Conservation (phyloP, 2,113 vertebrate genomes). For the Sminthopsis crassicaudata region DNA sequence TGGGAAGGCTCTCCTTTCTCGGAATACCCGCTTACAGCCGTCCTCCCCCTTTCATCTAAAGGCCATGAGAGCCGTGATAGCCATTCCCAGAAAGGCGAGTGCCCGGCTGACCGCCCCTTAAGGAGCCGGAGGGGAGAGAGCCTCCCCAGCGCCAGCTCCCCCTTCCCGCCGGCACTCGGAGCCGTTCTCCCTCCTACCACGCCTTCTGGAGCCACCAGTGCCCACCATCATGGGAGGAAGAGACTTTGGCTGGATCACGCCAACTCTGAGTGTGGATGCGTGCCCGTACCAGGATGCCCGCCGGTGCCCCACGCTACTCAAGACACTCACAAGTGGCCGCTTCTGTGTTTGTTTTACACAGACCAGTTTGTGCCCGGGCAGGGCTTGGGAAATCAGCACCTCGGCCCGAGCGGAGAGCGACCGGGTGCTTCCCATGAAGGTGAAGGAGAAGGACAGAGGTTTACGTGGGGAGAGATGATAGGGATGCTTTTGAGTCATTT, state of each 20-base stretch:
- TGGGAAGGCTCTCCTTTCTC: not conserved
- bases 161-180: not conserved
- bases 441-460: conserved; percentile 5
- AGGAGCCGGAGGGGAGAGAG: not conserved
- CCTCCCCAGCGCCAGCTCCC: not conserved
- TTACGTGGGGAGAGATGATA: conserved; percentile 39
- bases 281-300: not conserved
- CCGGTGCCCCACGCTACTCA: conserved; percentile 49
- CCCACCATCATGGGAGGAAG: conserved; percentile 61
- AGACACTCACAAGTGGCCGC: conserved; percentile 20
- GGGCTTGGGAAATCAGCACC: conserved; percentile 65
- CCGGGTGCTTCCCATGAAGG: conserved; percentile 60
- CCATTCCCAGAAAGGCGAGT: not conserved
- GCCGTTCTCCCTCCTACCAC: not conserved
- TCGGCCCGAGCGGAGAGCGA: conserved; percentile 48
- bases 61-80: not conserved
- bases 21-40: not conserved
- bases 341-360: conserved; percentile 42
- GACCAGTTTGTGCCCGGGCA: conserved; percentile 63
- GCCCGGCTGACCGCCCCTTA: conserved; percentile 18
- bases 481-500: conserved; percentile 66
- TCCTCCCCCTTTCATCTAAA: not conserved
- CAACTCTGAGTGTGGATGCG: not conserved
- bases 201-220: conserved; percentile 57
- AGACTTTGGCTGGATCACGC: conserved; percentile 53